Base-by-base conservation (phyloP, 2,888 invertebrate genomes). In the Dasypogon diadema region DNA sequence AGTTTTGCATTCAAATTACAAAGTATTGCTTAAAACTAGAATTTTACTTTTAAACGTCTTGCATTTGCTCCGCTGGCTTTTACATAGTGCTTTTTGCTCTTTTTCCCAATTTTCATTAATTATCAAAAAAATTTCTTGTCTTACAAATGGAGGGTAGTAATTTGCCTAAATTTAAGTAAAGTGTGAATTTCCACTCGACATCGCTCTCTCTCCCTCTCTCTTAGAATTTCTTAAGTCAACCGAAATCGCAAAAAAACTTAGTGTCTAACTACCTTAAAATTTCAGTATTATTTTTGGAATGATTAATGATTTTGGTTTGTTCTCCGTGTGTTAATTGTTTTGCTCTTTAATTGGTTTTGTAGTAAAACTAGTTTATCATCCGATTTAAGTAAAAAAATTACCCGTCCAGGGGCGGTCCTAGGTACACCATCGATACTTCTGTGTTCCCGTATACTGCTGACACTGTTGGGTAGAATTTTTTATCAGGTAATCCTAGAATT, bases 401-500 rank as follows among this genome's bases (percentile, higher is more conserved):
- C 88, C 98, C 98, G 90, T 98, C 97, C 83, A 97, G 87, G n/a
- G 99, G 98, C 79, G 94, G 92, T 79, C 99, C 99, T 82, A 98
- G 88, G 87, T 99, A 99, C 54, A 98, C 96, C 98, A 99, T 98
- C 42, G 98, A 97, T 48, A 99, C 97, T 90, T 99, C 98, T 60
- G 98, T 99, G 85, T 99, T 99, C 77, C 99, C 99, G 88, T 99
- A 99, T 10, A 99, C 99, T 77, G 98, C 98, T 63, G 98, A 98
- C 72, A 98, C 95, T 77, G 98, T 95, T 77, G 99, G 98, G 86
- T 93, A 99, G 73, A 99, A 89, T 85, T 92, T 93, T 84, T 95
- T 96, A 83, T 94, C 94, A 75, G 98, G 98, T 85, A 98, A 90
- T 81, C 96, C 95, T 95, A 12, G 12, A 37, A 74, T n/a, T 22